Base-by-base conservation (phyloP, 1,140 invertebrate genomes). In the Limonius californicus region DNA sequence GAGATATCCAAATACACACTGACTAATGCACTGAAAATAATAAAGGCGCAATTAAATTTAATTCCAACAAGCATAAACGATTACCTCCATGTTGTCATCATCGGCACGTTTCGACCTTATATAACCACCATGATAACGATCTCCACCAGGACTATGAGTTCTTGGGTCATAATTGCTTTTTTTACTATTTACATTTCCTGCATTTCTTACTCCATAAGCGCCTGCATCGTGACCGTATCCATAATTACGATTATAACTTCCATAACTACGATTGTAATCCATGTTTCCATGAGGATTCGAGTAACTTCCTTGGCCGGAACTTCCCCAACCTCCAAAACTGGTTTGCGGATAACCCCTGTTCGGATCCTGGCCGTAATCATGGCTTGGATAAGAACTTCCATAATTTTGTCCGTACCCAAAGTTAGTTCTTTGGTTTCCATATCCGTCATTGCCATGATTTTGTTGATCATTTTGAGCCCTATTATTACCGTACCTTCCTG, bases 1-100 rank as follows among this genome's bases (percentile, higher is more conserved):
- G n/a, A 72, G 42, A 60, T 72, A 66, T 9, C 62, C 69, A 62
- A 72, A 70, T 19, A 72, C 61, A 35, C 71, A 72, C 50, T 71
- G 71, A 55, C 69, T 71, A 6, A 68, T 56, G 57, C 71, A 72
- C 69, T 71, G 27, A 59, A 15, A 70, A 9, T n/a, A 32, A 39
- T 27, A 9, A 27, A 27, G 68, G 57, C n/a, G 21, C 18, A 42
- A 62, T 21, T 16, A 39, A 19, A 43, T 61, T 63, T 47, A 53
- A n/a, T 53, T 19, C 4, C 15, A 20, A 16, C 47, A 15, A 14
- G 43, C 63, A 15, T 27, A 47, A 62, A 54, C 60, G 2, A 39
- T 12, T 12, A 39, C 35, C 35, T 39, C 35, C 2, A 39, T n/a
- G 11, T 39, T n/a, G 11, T 39, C n/a, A 2, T 54, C 18, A 54